Conservation (phyloP, 2,888 invertebrate species). For the Drosophila mimica region DNA sequence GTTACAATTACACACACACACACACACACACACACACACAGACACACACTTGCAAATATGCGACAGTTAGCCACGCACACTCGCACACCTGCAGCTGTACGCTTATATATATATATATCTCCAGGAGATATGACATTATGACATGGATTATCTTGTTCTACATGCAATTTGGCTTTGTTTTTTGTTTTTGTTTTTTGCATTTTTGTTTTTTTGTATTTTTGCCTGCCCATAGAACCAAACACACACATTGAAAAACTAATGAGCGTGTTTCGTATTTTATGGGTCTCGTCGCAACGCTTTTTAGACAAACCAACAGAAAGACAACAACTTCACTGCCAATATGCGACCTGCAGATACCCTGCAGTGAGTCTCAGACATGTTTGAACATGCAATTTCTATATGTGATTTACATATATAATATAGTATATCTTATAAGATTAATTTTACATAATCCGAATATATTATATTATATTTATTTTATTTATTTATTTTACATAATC, state of each 20-base stretch:
- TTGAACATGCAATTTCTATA: background rate
- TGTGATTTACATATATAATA: no score
- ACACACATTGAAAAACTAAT: constrained; percentile 34
- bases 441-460: background rate
- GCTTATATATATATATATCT: background rate
- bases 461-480: background rate
- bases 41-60: constrained; percentile 2
- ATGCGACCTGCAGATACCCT: background rate
- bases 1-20: background rate
- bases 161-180: constrained; percentile 47
- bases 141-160: constrained; percentile 53
- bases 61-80: constrained; percentile 10
- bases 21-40: constrained; percentile 7
- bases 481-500: background rate
- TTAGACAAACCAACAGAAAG: constrained; percentile 28
- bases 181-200: background rate
- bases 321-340: background rate
- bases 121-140: constrained; percentile 47
- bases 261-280: constrained; percentile 54
- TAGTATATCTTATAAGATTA: background rate
- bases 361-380: background rate
- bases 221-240: constrained; percentile 10
- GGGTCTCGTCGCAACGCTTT: constrained; percentile 41
- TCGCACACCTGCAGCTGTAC: constrained; percentile 3
- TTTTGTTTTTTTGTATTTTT: background rate